Conservation (phyloP, 2,888 invertebrate species). For the Alitta virens region DNA sequence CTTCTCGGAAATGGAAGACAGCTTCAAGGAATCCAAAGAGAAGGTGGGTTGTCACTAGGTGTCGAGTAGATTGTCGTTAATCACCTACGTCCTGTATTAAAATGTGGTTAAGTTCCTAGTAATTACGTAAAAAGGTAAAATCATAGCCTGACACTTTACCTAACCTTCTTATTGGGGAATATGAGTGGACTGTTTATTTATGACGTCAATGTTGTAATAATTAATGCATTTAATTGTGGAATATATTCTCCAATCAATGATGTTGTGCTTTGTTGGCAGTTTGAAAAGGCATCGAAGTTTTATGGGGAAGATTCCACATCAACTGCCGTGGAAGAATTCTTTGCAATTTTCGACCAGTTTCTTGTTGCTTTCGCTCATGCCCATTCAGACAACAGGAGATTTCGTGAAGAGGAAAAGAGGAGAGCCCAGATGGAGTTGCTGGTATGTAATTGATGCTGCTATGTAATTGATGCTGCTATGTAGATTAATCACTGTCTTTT, state of each 20-base stretch:
- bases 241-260: not conserved
- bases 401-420: constrained; percentile 87
- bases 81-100: too few species aligned
- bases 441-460: constrained; percentile 55
- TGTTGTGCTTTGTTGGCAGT: constrained; percentile 59
- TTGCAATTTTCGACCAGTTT: constrained; percentile 88
- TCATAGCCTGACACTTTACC: too few species aligned
- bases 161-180: too few species aligned
- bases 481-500: too few species aligned
- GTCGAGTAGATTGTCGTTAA: too few species aligned
- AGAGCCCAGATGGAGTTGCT: constrained; percentile 85
- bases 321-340: constrained; percentile 85
- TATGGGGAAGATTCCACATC: constrained; percentile 84
- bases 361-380: constrained; percentile 80
- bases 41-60: constrained; percentile 62
- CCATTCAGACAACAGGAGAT: constrained; percentile 82
- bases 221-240: too few species aligned
- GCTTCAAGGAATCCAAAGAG: constrained; percentile 92
- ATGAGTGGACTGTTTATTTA: too few species aligned
- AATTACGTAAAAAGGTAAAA: too few species aligned
- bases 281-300: constrained; percentile 81
- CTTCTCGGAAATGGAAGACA: constrained; percentile 87
- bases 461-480: too few species aligned
- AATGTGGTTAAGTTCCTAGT: too few species aligned
- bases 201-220: too few species aligned